Evolutionary conservation across 2,888 invertebrate species (phyloP), one percentile per base, ranked within the genome.

Genomic region (Sphinx pinastri): DNA sequence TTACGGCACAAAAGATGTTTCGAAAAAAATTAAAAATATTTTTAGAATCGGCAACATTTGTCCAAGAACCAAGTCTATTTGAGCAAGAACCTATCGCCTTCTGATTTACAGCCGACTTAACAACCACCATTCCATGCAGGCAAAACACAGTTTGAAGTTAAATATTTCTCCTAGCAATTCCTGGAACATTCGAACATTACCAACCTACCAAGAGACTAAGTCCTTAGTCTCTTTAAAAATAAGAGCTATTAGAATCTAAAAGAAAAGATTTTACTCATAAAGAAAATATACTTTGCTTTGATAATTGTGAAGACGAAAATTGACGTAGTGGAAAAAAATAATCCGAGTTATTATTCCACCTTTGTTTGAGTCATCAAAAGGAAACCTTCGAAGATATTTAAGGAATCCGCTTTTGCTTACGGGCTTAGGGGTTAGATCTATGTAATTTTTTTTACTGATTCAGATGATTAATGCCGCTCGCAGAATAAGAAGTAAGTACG

Each of bases 321-420:
- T 81, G 77, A 77, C 78, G 80, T 77, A 79, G 77, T 75, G 75
- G 68, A 60, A 73, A 71, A 80, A 81, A 79, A 76, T 76, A 80
- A 81, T 80, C 80, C 80, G 80, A 85, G 86, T 87, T 84, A 86
- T 87, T 82, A 84, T 83, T 85, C 78, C 75, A 78, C 81, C 79
- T 85, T 87, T 88, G 85, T 88, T 86, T 88, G 84, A 80, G 70
- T 82, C 82, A 81, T 86, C 84, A 86, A 87, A 88, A 81, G 80
- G 75, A 81, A 84, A 75, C 74, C 78, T 78, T 78, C 67, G 76
- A 74, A 76, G 79, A 77, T 78, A 80, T 79, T 76, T 82, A 81
- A 82, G 83, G 59, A 83, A 83, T 80, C 80, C 79, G 81, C 84
- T 83, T 81, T 78, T 76, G 78, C 78, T 79, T 81, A 80, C 77